Base-by-base conservation (phyloP, 1,140 invertebrate genomes). In the Dinothrombium tinctorium region DNA sequence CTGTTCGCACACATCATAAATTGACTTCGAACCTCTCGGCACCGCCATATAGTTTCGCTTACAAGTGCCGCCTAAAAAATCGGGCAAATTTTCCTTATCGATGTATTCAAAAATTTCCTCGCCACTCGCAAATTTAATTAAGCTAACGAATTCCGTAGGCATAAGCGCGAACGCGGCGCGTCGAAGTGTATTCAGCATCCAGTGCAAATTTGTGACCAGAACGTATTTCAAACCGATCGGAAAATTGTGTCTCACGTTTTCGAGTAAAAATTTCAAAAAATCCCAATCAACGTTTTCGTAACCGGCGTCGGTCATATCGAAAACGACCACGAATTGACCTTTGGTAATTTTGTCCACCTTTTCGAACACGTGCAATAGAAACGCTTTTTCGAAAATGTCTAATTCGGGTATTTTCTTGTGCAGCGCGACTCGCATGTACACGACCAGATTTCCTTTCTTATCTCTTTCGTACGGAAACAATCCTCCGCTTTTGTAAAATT, bases 51-150 rank as follows among this genome's bases (percentile, higher is more conserved):
- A 48, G 20, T 46, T 37, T 19, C 37, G 40, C 25, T 15, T 33
- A 38, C 40, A 28, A 19, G 25, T 29, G 4, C 48, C 48, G 17
- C 42, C 45, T 29, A 50, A 17, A 41, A 40, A 50, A n/a, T 50
- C 32, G n/a, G 42, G 49, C 3, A 49, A 21, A 6, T 26, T 33
- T 31, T 47, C 31, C 24, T 14, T 7, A 17, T 42, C 47, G 33
- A 50, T 49, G 14, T 29, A 44, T 22, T 45, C 35, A n/a, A 22
- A 36, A 11, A 50, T 24, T 17, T 41, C 40, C 17, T 48, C 40
- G n/a, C 28, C 31, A 35, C 42, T 28, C 22, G 37, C 37, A 44
- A 50, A 50, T 29, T 39, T 47, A 15, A 50, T 20, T 6, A 44
- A 24, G 12, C 40, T 22, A 29, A 28, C 15, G 11, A 21, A 15